Percentiles rank a stretch among this genome's conserved stretches.
These are phyloP conservation scores for Gorsachius goisagi DNA, from an alignment of 2,113 vertebrate species.

Conservation along the genomic window DNA sequence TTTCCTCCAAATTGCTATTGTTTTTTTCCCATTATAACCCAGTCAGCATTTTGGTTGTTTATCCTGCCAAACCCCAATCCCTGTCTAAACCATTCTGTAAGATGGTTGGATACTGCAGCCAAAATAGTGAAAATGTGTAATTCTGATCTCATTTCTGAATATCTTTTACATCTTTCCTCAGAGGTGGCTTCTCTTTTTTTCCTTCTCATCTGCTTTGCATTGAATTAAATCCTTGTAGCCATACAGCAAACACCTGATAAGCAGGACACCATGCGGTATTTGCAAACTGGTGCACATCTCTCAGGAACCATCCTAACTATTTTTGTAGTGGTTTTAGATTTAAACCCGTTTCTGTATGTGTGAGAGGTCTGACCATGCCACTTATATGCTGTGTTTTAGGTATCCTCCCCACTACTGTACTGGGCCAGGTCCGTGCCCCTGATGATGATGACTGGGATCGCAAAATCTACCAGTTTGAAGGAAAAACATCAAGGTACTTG, in stretches of 20 bases:
- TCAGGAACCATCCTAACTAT: not conserved
- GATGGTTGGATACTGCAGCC: not conserved
- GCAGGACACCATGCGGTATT: not conserved
- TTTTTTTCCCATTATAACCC: not conserved
- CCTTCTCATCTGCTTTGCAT: not conserved
- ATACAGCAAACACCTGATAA: not conserved
- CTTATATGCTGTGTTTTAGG: conserved; percentile 62
- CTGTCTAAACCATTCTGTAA: not conserved
- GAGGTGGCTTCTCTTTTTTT: not conserved
- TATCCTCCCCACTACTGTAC: conserved; percentile 74
- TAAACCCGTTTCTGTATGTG: not conserved
- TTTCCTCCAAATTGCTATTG: not conserved
- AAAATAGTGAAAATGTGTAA: not conserved
- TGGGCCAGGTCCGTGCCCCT: conserved; percentile 83
- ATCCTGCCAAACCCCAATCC: not conserved
- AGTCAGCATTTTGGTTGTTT: not conserved
- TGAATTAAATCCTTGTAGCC: not conserved
- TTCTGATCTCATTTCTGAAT: not conserved
- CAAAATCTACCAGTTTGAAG: conserved; percentile 86
- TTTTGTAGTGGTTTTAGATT: not conserved
- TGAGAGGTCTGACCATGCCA: not conserved
- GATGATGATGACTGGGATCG: conserved; percentile 88
- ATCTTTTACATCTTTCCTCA: not conserved
- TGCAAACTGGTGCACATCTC: not conserved
- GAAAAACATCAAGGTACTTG: conserved; percentile 80